Percentiles rank a stretch among this genome's conserved stretches.
Conservation (phyloP, 2,113 vertebrate genomes). For the Egretta garzetta region DNA sequence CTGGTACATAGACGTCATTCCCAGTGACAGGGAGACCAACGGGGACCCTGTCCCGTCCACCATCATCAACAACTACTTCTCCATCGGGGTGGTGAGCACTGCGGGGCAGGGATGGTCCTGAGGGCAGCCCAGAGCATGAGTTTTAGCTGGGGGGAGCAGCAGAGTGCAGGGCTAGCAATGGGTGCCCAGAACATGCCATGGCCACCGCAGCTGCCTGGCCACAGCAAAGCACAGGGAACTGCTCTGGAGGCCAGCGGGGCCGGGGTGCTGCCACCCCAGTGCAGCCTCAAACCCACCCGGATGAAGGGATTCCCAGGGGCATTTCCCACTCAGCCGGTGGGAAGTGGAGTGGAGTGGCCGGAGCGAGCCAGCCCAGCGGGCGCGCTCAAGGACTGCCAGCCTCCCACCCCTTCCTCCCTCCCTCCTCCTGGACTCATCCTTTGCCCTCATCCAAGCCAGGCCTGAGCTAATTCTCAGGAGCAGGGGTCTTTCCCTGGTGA, state of each 20-base stretch:
- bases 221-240: neutral
- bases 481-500: neutral
- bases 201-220: rapidly evolving
- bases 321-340: neutral
- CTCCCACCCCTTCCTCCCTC: neutral
- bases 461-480: neutral
- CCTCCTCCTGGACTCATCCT: neutral
- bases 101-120: rapidly evolving
- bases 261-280: neutral
- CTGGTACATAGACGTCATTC: slow-evolving; percentile 90
- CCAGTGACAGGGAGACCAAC: slow-evolving; percentile 84
- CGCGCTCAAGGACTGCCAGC: neutral
- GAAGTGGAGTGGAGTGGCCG: neutral
- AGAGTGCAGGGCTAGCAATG: rapidly evolving
- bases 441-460: neutral
- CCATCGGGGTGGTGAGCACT: slow-evolving; percentile 91
- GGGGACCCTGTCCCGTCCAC: slow-evolving; percentile 90
- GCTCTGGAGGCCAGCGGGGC: rapidly evolving
- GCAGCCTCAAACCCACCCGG: neutral
- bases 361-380: rapidly evolving
- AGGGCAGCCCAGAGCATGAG: neutral
- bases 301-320: neutral
- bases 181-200: rapidly evolving
- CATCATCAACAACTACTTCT: slow-evolving; percentile 98
- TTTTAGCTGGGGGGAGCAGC: neutral